Evolutionary conservation across 2,797 vertebrate genomes (phyloP).

Genomic region (Spea hammondii): DNA sequence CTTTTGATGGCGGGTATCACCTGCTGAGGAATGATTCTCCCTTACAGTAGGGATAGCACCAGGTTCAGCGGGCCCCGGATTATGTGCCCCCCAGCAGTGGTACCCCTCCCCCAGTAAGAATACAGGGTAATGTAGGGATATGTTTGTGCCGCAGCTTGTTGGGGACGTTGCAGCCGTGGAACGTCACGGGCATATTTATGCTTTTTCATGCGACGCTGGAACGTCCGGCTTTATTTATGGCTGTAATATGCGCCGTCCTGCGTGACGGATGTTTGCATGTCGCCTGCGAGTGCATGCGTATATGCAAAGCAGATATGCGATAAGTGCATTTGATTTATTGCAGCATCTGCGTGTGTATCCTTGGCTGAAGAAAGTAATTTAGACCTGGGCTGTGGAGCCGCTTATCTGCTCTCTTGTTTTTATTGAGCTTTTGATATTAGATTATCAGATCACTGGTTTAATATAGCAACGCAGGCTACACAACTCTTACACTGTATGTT

Average conservation of each 20-base stretch:
- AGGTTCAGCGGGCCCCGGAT: not conserved
- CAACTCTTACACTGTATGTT: not conserved
- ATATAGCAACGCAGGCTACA: not conserved
- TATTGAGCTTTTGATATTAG: constrained; percentile 25
- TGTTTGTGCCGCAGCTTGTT: not conserved
- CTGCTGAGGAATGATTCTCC: too few species aligned
- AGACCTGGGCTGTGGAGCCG: constrained; percentile 8
- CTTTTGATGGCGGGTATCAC: not conserved
- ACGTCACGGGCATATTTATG: constrained; percentile 31
- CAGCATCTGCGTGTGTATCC: not conserved
- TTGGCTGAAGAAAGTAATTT: constrained; percentile 17
- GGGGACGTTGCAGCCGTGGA: not conserved
- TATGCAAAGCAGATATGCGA: constrained; percentile 39
- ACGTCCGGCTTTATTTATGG: constrained; percentile 26
- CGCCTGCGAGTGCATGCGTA: constrained; percentile 25
- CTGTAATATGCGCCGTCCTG: constrained; percentile 36
- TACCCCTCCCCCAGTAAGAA: too few species aligned
- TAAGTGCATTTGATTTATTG: constrained; percentile 47
- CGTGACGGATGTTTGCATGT: constrained; percentile 35
- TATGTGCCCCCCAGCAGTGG: not conserved
- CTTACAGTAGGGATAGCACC: not conserved
- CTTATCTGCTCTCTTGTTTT: not conserved
- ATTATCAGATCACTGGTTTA: constrained; percentile 15
- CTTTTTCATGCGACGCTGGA: constrained; percentile 12
- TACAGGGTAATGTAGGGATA: not conserved